Conservation (phyloP, 1,140 invertebrate species). For the Mylabris phalerata region DNA sequence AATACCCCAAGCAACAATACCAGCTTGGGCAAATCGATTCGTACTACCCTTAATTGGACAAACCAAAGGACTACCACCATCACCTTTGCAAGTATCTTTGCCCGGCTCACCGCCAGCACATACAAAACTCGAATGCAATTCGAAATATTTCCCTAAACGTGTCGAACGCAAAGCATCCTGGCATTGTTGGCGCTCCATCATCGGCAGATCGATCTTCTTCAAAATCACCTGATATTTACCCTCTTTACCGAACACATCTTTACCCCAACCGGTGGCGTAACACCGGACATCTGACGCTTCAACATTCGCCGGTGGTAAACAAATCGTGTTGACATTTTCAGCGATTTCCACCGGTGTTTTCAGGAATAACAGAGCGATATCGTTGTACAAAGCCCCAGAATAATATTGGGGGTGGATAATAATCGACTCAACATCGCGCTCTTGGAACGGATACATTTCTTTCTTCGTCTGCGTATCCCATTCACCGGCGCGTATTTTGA, state of each 20-base stretch:
- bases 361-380: slow-evolving; percentile 60
- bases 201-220: slow-evolving; percentile 61
- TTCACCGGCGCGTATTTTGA: slow-evolving; percentile 64
- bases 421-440: slow-evolving; percentile 52
- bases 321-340: slow-evolving; percentile 65
- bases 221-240: slow-evolving; percentile 62
- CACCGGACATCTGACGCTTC: slow-evolving; percentile 42
- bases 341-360: slow-evolving; percentile 48
- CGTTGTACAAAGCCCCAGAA: slow-evolving; percentile 55
- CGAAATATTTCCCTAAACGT: slow-evolving; percentile 54
- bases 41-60: slow-evolving; percentile 41
- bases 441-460: slow-evolving; percentile 66
- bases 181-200: slow-evolving; percentile 51
- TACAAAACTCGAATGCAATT: slow-evolving; percentile 61
- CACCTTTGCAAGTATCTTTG: slow-evolving; percentile 61
- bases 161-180: slow-evolving; percentile 51
- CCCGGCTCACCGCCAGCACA: slow-evolving; percentile 66
- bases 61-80: slow-evolving; percentile 50
- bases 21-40: slow-evolving; percentile 43
- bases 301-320: slow-evolving; percentile 52
- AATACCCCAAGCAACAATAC: slow-evolving; percentile 48
- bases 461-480: slow-evolving; percentile 73
- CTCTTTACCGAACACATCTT: slow-evolving; percentile 50
- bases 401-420: slow-evolving; percentile 44
- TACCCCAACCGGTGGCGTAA: slow-evolving; percentile 57